phyloP scores from a whole-genome alignment of 2,888 invertebrate genomes.

The Leptinotarsa rubiginosa region DNA sequence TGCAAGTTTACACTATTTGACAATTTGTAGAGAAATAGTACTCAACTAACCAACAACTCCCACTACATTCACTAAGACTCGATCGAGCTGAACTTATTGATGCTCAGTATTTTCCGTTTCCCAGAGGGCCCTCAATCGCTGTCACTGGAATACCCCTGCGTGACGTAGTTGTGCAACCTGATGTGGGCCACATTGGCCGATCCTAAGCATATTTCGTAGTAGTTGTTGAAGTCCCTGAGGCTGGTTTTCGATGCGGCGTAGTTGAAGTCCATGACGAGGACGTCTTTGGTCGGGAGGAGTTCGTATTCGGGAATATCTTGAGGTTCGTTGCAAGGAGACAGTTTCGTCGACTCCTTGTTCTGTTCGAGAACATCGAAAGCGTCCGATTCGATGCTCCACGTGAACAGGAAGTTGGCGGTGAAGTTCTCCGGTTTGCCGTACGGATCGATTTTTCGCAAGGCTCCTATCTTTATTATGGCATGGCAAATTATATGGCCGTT shows the following conservation, averaged over 20 bases:
- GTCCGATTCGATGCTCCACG: slow-evolving; percentile 64
- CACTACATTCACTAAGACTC: too few relatives aligned
- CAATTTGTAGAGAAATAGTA: too few relatives aligned
- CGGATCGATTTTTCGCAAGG: slow-evolving; percentile 55
- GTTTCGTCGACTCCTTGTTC: slow-evolving; percentile 52
- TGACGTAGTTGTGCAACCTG: slow-evolving; percentile 35
- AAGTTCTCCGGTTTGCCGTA: slow-evolving; percentile 58
- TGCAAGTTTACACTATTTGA: too few relatives aligned
- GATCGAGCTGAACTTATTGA: not conserved
- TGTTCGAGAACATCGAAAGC: slow-evolving; percentile 62
- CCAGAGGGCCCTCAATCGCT: slow-evolving; percentile 31
- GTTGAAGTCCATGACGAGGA: slow-evolving; percentile 60
- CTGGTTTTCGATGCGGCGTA: slow-evolving; percentile 56
- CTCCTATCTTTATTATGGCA: slow-evolving; percentile 65
- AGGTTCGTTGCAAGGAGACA: slow-evolving; percentile 55
- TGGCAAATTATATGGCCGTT: slow-evolving; percentile 65
- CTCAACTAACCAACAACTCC: too few relatives aligned
- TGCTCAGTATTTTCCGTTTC: not conserved
- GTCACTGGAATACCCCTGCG: slow-evolving; percentile 45
- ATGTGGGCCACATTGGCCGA: slow-evolving; percentile 38
- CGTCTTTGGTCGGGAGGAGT: slow-evolving; percentile 51
- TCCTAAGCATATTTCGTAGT: slow-evolving; percentile 57
- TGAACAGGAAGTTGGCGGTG: slow-evolving; percentile 61
- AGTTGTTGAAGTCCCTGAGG: slow-evolving; percentile 63
- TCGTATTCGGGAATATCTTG: slow-evolving; percentile 49